Conservation (phyloP, 2,888 invertebrate genomes). For the Cephonodes hylas region DNA sequence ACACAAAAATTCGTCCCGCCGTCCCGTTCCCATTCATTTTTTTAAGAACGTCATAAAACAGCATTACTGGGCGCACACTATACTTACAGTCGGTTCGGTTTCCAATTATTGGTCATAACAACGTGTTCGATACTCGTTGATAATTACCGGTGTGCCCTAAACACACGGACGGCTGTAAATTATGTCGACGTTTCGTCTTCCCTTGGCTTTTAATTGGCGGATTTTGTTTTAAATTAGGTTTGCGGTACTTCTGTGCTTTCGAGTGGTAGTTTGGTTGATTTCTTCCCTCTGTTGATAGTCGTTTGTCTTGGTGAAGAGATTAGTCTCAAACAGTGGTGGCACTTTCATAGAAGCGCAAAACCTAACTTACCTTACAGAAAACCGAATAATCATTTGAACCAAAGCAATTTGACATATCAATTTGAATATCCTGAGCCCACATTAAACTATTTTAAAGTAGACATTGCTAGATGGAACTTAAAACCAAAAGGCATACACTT, state of each 20-base stretch:
- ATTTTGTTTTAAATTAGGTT: neutral
- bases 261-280: too few species aligned
- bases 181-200: conserved; percentile 36
- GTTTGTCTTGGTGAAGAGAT: too few species aligned
- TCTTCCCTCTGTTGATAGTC: too few species aligned
- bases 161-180: conserved; percentile 38
- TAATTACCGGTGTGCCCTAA: conserved; percentile 61
- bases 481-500: too few species aligned
- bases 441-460: too few species aligned
- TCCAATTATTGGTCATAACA: conserved; percentile 76
- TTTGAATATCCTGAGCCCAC: too few species aligned
- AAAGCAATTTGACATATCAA: too few species aligned
- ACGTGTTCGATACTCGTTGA: conserved; percentile 64
- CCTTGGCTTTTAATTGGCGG: conserved; percentile 22
- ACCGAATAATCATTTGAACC: too few species aligned
- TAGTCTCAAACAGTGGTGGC: too few species aligned
- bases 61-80: conserved; percentile 58
- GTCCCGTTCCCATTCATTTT: conserved; percentile 69
- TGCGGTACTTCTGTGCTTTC: neutral
- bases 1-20: conserved; percentile 26
- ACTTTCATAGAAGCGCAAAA: too few species aligned
- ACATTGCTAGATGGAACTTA: too few species aligned
- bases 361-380: too few species aligned
- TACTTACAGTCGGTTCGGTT: conserved; percentile 66
- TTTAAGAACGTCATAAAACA: conserved; percentile 71